A percentile compares a stretch with the other conserved stretches of the same genome.
Conservation (phyloP, 2,888 invertebrate species). For the Eudemis profundana region DNA sequence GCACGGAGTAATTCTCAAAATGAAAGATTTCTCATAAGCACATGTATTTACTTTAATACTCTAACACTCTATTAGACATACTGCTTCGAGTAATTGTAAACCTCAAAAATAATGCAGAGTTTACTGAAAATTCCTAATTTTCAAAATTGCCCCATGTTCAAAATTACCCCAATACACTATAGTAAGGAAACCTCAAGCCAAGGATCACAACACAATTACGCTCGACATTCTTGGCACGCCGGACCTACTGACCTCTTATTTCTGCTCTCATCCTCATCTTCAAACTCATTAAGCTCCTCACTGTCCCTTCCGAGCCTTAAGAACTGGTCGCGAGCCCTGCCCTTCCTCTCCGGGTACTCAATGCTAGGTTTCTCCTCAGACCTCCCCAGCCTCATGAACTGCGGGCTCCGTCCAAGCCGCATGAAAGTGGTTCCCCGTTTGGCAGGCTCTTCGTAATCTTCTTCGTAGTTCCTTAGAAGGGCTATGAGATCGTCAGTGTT, state of each 20-base stretch:
- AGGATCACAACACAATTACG: conserved; percentile 59
- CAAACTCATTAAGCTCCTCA: conserved; percentile 68
- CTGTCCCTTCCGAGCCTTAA: conserved; percentile 76
- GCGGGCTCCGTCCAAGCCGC: conserved; percentile 74
- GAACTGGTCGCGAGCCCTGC: conserved; percentile 75
- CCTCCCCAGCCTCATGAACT: conserved; percentile 81
- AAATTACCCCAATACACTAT: too few species aligned
- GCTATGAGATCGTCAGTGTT: conserved; percentile 72
- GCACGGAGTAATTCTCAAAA: too few species aligned
- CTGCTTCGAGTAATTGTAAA: too few species aligned
- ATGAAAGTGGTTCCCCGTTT: conserved; percentile 74
- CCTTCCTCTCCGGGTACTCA: conserved; percentile 70
- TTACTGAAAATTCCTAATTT: too few species aligned
- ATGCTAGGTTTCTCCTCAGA: conserved; percentile 63
- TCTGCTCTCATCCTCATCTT: conserved; percentile 63
- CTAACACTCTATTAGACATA: too few species aligned
- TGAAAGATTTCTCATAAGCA: too few species aligned
- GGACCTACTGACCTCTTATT: conserved; percentile 69
- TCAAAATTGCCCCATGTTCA: too few species aligned
- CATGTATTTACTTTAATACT: too few species aligned
- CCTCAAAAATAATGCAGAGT: conserved; percentile 16
- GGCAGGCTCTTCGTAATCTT: conserved; percentile 66
- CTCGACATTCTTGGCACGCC: conserved; percentile 69
- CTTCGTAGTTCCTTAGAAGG: conserved; percentile 71
- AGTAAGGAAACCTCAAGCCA: conserved; percentile 45